These are phyloP conservation scores for Acanthornis magna DNA, from an alignment of 2,797 vertebrate genomes.

Conservation along the genomic window DNA sequence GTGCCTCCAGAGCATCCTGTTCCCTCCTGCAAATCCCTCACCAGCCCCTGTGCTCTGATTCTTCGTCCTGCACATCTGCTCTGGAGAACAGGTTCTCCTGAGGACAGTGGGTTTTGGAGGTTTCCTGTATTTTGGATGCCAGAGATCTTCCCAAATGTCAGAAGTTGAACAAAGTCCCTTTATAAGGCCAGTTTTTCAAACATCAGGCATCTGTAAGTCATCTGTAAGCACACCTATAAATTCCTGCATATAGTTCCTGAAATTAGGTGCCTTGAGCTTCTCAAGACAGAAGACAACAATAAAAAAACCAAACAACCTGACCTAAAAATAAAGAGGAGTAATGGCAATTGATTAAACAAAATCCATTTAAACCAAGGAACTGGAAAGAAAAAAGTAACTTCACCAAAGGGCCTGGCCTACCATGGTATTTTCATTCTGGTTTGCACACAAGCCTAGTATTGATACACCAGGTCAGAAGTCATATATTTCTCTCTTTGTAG, in stretches of 20 bases:
- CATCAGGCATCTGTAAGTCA: not conserved
- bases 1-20: not conserved
- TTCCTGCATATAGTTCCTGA: not conserved
- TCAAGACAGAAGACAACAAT: not conserved
- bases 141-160: not conserved
- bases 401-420: not conserved
- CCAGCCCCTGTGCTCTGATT: not conserved
- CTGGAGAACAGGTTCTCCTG: not conserved
- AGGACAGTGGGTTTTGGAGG: not conserved
- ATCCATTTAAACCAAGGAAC: not conserved
- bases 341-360: not conserved
- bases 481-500: not conserved
- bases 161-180: not conserved
- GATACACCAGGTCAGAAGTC: not conserved
- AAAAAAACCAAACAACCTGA: fast-evolving
- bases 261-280: not conserved
- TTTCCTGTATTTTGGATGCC: not conserved
- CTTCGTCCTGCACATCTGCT: not conserved
- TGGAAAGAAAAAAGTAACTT: not conserved
- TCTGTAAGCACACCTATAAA: not conserved
- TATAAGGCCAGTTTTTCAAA: not conserved
- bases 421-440: not conserved
- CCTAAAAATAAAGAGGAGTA: not conserved
- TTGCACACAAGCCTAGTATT: not conserved
- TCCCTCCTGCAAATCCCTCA: not conserved